These are phyloP conservation scores for Siderastrea radians DNA, from an alignment of 92 coral and sea anemone species.

Conservation along the genomic window DNA sequence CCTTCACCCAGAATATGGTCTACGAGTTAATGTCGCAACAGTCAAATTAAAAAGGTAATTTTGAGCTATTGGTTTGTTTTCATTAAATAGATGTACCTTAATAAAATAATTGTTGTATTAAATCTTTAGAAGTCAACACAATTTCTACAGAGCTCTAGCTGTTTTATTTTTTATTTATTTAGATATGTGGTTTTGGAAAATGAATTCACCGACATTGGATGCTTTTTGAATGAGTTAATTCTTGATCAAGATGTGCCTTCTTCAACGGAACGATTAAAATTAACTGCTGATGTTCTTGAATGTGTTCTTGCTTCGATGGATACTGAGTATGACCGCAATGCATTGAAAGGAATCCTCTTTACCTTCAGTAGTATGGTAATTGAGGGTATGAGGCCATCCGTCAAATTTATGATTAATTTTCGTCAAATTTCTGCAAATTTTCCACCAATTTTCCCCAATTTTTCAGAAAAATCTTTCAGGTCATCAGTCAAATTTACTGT, in stretches of 20 bases:
- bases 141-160: background rate
- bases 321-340: conserved; percentile 67
- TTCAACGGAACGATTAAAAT: conserved; percentile 8
- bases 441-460: too few relatives aligned
- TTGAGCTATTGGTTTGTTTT: background rate
- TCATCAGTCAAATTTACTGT: too few relatives aligned
- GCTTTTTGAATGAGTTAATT: conserved; percentile 53
- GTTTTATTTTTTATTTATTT: background rate
- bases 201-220: conserved; percentile 51
- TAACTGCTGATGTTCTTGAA: conserved; percentile 10
- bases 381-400: too few relatives aligned
- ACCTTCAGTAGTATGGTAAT: too few relatives aligned
- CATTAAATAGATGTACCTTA: background rate
- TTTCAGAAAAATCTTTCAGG: too few relatives aligned
- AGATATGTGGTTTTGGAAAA: conserved; percentile 70
- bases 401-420: too few relatives aligned
- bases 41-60: conserved; percentile 30
- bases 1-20: conserved; percentile 62
- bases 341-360: conserved; percentile 32
- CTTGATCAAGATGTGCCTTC: background rate
- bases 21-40: conserved; percentile 48
- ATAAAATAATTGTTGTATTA: too few relatives aligned
- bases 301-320: conserved; percentile 61
- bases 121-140: too few relatives aligned
- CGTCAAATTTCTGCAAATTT: too few relatives aligned